A percentile compares a stretch with the other conserved stretches of the same genome.
Conservation (phyloP, 2,888 invertebrate genomes). For the Ditula angustiorana region DNA sequence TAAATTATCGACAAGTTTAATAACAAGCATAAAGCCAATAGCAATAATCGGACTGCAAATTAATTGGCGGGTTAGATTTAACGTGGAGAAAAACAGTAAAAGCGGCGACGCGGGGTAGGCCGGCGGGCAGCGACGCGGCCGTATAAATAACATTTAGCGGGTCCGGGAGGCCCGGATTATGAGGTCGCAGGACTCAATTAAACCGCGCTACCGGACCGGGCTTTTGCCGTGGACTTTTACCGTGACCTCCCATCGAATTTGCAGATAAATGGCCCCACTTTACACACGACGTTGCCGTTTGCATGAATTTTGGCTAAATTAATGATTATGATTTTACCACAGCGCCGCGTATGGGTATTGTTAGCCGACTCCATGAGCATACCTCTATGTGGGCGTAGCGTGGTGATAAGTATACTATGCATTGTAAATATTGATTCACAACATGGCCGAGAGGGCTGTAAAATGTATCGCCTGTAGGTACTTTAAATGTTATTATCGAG, state of each 20-base stretch:
- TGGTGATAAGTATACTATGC: background rate
- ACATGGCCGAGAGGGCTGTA: constrained; percentile 1
- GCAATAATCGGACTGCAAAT: constrained; percentile 77
- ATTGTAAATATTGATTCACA: constrained; percentile 6
- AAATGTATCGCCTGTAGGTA: background rate
- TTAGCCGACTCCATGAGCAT: constrained; percentile 3
- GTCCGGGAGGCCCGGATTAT: constrained; percentile 77
- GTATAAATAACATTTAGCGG: constrained; percentile 84
- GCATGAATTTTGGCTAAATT: constrained; percentile 61
- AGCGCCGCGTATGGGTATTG: constrained; percentile 40
- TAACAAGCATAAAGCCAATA: constrained; percentile 77
- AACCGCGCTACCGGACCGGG: constrained; percentile 81
- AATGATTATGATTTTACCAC: constrained; percentile 63
- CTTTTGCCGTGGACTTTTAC: constrained; percentile 82
- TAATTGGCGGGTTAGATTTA: constrained; percentile 71
- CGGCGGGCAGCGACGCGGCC: constrained; percentile 59
- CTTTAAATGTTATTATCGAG: background rate
- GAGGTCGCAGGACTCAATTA: constrained; percentile 85
- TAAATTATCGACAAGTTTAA: constrained; percentile 83
- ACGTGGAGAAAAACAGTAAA: constrained; percentile 75
- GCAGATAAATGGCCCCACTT: constrained; percentile 79
- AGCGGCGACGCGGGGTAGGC: constrained; percentile 45
- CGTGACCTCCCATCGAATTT: constrained; percentile 80
- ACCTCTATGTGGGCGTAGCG: background rate
- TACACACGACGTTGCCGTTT: constrained; percentile 63